Evolutionary conservation across 2,113 vertebrate genomes (phyloP), one percentile per base, ranked within the genome.

Genomic region (Rhea americana): DNA sequence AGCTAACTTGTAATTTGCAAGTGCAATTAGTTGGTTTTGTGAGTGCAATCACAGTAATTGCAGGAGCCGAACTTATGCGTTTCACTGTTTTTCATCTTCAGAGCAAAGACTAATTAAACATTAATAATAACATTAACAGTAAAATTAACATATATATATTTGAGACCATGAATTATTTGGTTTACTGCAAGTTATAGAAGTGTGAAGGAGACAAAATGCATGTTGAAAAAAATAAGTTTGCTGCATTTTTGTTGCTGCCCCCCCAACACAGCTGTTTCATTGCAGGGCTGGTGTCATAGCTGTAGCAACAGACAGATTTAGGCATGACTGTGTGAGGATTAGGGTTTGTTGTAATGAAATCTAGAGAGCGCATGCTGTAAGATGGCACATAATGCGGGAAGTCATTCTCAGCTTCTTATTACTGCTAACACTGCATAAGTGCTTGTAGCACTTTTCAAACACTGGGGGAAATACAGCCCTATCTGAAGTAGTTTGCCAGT

Each of bases 21-120:
- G 89, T 94, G 95, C 95, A 96, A 97, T 97, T 97, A 97, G 93
- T 93, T 89, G 93, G 93, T 95, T 96, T 96, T 97, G 94, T 95
- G 96, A 95, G 79, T 86, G 93, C 94, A 97, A 93, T 96, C 96
- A 97, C 80, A 91, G 95, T 97, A 97, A 97, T 97, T 96, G 95
- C 93, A 88, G 95, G 93, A 93, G 90, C 92, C 89, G 95, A 96
- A 96, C 93, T 92, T 91, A 81, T 91, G 85, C 92, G 90, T 84
- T 96, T 93, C 92, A 91, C 88, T 94, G 94, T 91, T 96, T 96
- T 93, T 94, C 94, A 90, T 95, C 95, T 95, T 92, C 78, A 93
- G 94, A 94, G 94, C 92, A 95, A 96, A 96, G 96, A 94, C 91
- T 96, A 95, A 96, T 96, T 96, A 96, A 96, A 96, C 94, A 93